Evolutionary conservation across 1,140 invertebrate genomes (phyloP), one percentile per base, ranked within the genome.

Genomic region (Conus betulinus): DNA sequence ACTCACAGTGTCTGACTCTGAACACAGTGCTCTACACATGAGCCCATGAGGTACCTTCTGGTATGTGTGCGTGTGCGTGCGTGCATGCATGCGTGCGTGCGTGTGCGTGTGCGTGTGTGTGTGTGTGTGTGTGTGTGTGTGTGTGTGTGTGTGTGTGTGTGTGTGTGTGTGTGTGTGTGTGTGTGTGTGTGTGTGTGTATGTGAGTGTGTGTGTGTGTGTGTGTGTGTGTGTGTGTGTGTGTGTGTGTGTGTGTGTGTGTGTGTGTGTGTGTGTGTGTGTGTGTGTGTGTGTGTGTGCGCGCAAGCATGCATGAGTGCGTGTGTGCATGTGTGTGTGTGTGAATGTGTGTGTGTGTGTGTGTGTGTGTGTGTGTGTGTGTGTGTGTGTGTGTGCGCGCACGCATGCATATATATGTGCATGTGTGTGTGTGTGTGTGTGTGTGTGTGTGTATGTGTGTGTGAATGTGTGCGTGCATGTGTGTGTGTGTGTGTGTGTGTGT

Each of bases 401-500:
- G 57, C 57, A 85, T 7, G 57, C 13, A 20, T 11, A 76, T 23
- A 27, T 76, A n/a, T 39, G 74, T 23, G 15, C 1, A 1, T 10
- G 13, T 78, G 74, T 78, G 74, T 78, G 74, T 78, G 74, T 78
- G 74, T 78, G n/a, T n/a, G 74, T 39, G 74, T 52, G 78, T 17
- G 39, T 81, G 39, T 53, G 52, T 81, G 78, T 53, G 25, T 23
- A 11, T 53, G 78, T 53, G 78, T 2, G 11, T 81, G 25, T 81
- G 78, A 3, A 2, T 81, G 78, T 81, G 78, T 81, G 52, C 6
- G 78, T 3, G 78, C 6, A 11, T 81, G 78, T 81, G 27, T 81
- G 78, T 53, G 78, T 81, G 78, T 52, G 78, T 81, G 78, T 52
- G 78, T 81, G 78, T 52, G 78, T 81, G 78, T 81, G 78, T 81